A percentile compares a stretch with the other conserved stretches of the same genome.
Conservation (phyloP, 2,113 vertebrate genomes). For the Salvelinus fontinalis region DNA sequence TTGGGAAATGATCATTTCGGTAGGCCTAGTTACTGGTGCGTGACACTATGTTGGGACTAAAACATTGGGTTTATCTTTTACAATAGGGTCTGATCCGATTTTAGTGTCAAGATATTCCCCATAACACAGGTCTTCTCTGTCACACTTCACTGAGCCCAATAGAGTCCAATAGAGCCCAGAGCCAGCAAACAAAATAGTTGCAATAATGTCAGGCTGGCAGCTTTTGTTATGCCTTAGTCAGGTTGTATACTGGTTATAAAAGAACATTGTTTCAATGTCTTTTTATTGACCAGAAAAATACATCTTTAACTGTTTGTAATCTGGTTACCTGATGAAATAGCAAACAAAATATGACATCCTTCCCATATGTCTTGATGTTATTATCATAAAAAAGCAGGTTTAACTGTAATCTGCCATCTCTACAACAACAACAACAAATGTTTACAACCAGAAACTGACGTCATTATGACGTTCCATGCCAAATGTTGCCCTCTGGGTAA, state of each 20-base stretch:
- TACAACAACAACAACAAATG: no score
- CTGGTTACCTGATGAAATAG: no score
- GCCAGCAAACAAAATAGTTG: neutral
- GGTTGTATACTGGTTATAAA: no score
- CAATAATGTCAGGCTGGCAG: neutral
- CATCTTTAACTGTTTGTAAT: no score
- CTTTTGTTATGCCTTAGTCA: no score
- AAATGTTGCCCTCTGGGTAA: constrained; percentile 1
- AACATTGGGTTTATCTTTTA: constrained; percentile 62
- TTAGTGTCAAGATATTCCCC: constrained; percentile 22
- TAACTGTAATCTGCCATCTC: no score
- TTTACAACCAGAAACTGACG: no score
- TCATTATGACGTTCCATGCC: no score
- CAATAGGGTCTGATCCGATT: neutral
- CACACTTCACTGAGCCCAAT: neutral
- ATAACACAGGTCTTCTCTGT: constrained; percentile 41
- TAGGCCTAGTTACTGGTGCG: constrained; percentile 44
- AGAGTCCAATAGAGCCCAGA: no score
- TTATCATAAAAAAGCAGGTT: no score
- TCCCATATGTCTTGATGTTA: no score
- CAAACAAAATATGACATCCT: no score
- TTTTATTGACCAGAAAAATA: neutral
- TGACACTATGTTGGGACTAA: constrained; percentile 51
- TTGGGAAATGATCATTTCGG: constrained; percentile 65
- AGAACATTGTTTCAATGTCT: neutral